Evolutionary conservation across 35 echinoderm and acorn worm genomes (phyloP).

Genomic region (Hemicentrotus pulcherrimus): DNA sequence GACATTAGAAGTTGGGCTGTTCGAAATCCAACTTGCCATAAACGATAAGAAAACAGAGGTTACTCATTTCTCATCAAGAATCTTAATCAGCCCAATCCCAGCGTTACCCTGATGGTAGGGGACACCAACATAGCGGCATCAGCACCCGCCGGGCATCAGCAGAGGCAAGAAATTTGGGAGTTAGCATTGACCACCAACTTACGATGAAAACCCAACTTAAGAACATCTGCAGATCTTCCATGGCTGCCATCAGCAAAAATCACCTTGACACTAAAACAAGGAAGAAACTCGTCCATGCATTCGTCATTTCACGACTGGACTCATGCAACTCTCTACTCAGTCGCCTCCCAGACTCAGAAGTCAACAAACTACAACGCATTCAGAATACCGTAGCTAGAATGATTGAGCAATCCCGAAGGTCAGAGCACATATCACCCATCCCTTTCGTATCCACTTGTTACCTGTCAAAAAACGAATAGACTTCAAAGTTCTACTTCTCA

Average conservation of each 20-base stretch:
- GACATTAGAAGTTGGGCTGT: constrained; percentile 43
- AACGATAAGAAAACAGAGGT: no score
- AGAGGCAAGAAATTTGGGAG: no score
- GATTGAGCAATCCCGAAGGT: background rate
- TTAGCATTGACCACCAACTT: no score
- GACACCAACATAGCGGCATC: no score
- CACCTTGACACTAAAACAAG: background rate
- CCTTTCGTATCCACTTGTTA: background rate
- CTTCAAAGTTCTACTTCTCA: background rate
- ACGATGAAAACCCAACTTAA: no score
- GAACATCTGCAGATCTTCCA: no score
- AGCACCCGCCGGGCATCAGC: no score
- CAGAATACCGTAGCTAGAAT: background rate
- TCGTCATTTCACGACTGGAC: no score
- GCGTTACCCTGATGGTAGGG: background rate
- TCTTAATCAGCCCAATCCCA: background rate
- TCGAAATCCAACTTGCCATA: background rate
- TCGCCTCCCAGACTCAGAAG: background rate
- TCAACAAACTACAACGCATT: background rate
- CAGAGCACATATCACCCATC: background rate
- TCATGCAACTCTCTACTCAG: no score
- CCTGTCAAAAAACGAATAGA: no score
- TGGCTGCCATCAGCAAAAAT: background rate
- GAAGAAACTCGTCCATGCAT: no score
- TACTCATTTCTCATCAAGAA: no score